Evolutionary conservation across 2,113 vertebrate genomes (phyloP).

Genomic region (Acrocephalus kingi): DNA sequence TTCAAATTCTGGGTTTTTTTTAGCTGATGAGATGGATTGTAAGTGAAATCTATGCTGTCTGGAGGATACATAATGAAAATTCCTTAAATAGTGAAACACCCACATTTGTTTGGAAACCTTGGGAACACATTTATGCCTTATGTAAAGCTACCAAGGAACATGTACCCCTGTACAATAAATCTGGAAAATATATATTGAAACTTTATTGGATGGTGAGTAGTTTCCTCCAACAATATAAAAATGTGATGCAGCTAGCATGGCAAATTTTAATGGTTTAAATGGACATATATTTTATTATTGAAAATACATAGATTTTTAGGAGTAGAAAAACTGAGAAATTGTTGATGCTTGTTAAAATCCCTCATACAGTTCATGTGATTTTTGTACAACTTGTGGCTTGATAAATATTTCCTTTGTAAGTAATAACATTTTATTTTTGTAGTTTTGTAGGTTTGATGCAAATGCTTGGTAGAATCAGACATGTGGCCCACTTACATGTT

Average conservation of each 20-base stretch:
- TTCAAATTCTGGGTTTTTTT: too few relatives aligned
- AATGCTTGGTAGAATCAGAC: not conserved
- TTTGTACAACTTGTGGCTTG: not conserved
- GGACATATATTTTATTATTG: not conserved
- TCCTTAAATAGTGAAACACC: constrained; percentile 25
- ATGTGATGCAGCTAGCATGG: not conserved
- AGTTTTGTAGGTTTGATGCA: not conserved
- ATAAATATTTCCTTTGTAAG: not conserved
- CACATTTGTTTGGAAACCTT: constrained; percentile 83
- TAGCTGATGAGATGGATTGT: constrained; percentile 93
- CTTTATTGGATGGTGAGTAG: constrained; percentile 94
- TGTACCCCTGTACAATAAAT: constrained; percentile 85
- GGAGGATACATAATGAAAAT: constrained; percentile 75
- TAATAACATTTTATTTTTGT: not conserved
- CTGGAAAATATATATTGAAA: constrained; percentile 90
- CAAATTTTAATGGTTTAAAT: not conserved
- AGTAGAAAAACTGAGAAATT: not conserved
- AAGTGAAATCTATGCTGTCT: constrained; percentile 86
- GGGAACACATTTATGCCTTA: constrained; percentile 93
- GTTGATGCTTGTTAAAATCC: not conserved
- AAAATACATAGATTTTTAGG: not conserved
- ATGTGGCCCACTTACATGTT: not conserved
- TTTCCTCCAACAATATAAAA: not conserved
- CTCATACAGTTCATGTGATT: not conserved
- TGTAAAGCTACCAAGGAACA: constrained; percentile 84